Base-by-base conservation (phyloP, 2,888 invertebrate species). In the Portevinia maculata region DNA sequence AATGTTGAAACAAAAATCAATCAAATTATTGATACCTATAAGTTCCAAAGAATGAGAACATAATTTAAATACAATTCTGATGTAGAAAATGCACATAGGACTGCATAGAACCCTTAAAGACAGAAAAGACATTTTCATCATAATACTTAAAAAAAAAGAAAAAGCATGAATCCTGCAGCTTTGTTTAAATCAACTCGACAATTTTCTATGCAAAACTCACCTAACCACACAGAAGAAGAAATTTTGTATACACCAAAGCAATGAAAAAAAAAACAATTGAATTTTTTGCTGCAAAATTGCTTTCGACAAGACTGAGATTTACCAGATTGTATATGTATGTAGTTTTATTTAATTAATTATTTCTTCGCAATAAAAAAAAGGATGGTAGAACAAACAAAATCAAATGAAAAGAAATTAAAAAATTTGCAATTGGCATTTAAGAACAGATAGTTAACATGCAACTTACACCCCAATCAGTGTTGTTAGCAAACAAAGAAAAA, bases 221-320 rank as follows among this genome's bases (percentile, higher is more conserved):
- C 55, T 32, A 39, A 73, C 39, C 39, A 60, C 41, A 52, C 46
- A 69, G 71, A 57, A 41, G 55, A 67, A 84, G 62, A 71, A 79
- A 53, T 71, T 76, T 81, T 76, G 67, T 70, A 81, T 60, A 39
- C 55, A 75, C 57, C 52, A 67, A 73, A 71, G 85, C 76, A 74
- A 79, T 85, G 52, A 32, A 67, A 71, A 62, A 79, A 67, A 75
- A 70, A 69, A 60, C 62, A 32, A 24, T 24, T 24, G 5, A 24
- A 34, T 74, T 81, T 84, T 76, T 67, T 70, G 67, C 81, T 76
- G 67, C 70, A 64, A 84, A 81, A 84, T 81, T 81, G 81, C 84
- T 85, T 79, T 79, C 79, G 69, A 84, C 84, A 85, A 85, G 85
- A 85, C 85, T 85, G 85, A 85, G 79, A 85, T 84, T 83, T 76